A percentile compares a stretch with the other conserved stretches of the same genome.
These are phyloP conservation scores for Lepidocyrtoides sp. DNA, from an alignment of 2,888 invertebrate species.

Conservation along the genomic window DNA sequence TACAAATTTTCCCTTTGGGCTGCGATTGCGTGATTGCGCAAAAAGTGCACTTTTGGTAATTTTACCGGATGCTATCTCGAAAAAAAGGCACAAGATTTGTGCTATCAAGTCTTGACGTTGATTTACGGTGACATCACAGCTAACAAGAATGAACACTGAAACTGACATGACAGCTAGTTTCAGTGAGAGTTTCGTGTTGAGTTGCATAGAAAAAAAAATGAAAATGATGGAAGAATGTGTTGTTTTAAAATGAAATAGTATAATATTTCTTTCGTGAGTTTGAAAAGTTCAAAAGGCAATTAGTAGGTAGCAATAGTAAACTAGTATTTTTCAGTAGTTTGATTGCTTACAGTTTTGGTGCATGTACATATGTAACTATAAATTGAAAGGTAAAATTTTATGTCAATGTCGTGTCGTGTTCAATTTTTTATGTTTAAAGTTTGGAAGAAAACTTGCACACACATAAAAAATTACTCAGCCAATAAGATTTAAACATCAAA, in stretches of 20 bases:
- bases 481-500: not conserved
- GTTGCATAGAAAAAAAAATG: not conserved
- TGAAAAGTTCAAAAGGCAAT: not conserved
- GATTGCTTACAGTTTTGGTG: constrained; percentile 22
- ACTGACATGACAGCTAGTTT: not conserved
- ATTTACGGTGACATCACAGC: constrained; percentile 69
- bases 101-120: constrained; percentile 55
- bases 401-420: not conserved
- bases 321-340: not conserved
- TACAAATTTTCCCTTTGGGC: not conserved
- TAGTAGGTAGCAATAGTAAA: too few relatives aligned
- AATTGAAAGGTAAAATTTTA: constrained; percentile 8
- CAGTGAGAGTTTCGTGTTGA: not conserved
- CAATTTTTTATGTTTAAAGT: not conserved
- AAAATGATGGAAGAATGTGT: not conserved
- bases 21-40: not conserved
- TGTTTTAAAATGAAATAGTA: not conserved
- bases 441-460: not conserved
- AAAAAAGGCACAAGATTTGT: not conserved
- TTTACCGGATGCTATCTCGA: constrained; percentile 63
- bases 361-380: not conserved
- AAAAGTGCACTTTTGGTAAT: not conserved
- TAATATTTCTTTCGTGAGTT: not conserved
- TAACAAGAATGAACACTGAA: constrained; percentile 28
- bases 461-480: not conserved